Evolutionary conservation across 2,113 vertebrate species (phyloP), one percentile per base, ranked within the genome.

Genomic region (Cygnus buccinator): DNA sequence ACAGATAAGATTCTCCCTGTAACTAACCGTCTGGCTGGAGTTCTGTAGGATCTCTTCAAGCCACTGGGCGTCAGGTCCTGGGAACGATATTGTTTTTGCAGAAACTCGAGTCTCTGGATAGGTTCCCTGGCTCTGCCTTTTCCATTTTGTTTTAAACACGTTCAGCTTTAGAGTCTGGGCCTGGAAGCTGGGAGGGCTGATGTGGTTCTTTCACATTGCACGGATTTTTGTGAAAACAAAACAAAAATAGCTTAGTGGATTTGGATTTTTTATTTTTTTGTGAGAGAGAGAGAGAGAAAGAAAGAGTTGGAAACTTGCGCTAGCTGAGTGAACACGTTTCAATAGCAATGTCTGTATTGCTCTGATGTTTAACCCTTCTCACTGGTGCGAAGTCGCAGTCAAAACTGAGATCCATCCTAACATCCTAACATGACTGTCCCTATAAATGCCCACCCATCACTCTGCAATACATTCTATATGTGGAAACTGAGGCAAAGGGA

Each of bases 71-170:
- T 83, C 87, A 91, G 88, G 86, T 89, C 77, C 73, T 43, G 89
- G 50, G 92, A 95, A 77, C 25, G 31, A 55, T 31, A 35, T 17
- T 85, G 67, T 52, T 88, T 94, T 85, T 84, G 71, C n/a, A 94
- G 94, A 81, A 97, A 92, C 67, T 31, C 6, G 35, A 95, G 50
- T 44, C 39, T 12, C 83, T 93, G 80, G 86, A 84, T 82, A 37
- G 29, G 11, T 78, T 93, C 76, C 73, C 89, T 50, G 54, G 77
- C 93, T 93, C 89, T 92, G 81, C 63, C 67, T 94, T 96, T 95
- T 73, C 81, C 90, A 80, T 89, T 93, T 92, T 66, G 78, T 70
- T 93, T 84, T 86, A 92, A 91, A 93, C 52, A 85, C 33, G 28
- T 95, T 97, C 93, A 87, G 66, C 82, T 89, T 88, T 52, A 18